Conservation (phyloP, 1,140 invertebrate species). For the Uloborus diversus region DNA sequence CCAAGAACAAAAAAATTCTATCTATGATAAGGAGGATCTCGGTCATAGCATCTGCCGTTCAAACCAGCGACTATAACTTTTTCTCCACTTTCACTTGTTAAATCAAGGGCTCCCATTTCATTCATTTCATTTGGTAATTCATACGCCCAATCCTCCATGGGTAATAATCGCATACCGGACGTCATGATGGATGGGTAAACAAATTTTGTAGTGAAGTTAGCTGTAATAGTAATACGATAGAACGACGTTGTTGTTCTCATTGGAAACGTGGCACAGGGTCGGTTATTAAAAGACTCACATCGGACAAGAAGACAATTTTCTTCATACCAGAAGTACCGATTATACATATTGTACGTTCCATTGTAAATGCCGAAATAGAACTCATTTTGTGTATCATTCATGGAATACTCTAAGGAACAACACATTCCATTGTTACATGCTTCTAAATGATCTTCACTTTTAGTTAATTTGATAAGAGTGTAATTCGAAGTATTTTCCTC, state of each 20-base stretch:
- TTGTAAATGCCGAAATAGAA: conserved; percentile 34
- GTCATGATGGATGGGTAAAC: conserved; percentile 11
- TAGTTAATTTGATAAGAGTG: conserved; percentile 22
- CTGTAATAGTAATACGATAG: neutral
- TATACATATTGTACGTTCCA: neutral
- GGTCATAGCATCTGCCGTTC: conserved; percentile 17
- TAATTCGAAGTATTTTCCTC: conserved; percentile 8
- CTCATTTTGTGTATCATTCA: neutral
- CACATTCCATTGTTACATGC: conserved; percentile 57
- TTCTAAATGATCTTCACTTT: neutral
- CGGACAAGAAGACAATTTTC: conserved; percentile 46
- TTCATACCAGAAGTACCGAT: conserved; percentile 45
- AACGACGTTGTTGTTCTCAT: conserved; percentile 11
- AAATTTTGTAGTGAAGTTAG: conserved; percentile 2
- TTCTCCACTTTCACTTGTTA: neutral
- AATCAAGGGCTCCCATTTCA: neutral
- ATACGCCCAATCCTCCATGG: neutral
- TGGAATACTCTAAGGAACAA: conserved; percentile 45
- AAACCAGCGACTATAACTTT: neutral
- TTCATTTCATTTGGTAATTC: neutral
- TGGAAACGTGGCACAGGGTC: conserved; percentile 7
- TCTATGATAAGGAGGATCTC: conserved; percentile 36
- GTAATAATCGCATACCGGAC: conserved; percentile 2
- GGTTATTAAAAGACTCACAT: neutral
- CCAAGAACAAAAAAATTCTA: neutral